Evolutionary conservation across 2,797 vertebrate species (phyloP), one percentile per base, ranked within the genome.

Genomic region (Fistularia tabacaria): DNA sequence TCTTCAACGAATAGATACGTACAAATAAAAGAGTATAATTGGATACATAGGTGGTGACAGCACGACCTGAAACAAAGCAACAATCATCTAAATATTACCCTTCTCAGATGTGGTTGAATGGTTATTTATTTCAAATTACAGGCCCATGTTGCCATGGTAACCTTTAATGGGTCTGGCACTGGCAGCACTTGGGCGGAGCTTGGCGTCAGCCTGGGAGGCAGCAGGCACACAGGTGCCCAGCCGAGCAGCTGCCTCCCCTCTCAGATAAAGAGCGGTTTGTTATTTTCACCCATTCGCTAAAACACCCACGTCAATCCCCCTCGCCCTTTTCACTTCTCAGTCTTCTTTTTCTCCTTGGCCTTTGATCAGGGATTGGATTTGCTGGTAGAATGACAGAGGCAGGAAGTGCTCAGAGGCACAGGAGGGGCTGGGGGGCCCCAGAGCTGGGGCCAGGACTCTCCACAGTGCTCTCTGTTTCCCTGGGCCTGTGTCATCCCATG

Each of bases 341-440:
- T 80, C 84, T 69, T 71, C 71, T 79, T 81, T 81, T 82, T 74
- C 76, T 84, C 62, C 74, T 64, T 79, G 81, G 80, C 82, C 84
- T 89, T 88, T 89, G 87, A 88, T 89, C 85, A 84, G 73, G 84
- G 81, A 85, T 86, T 88, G 87, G 83, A 83, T 89, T 85, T 81
- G 77, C 83, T 73, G 78, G 73, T 80, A 76, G 81, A 81, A 79
- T 86, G 86, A 81, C 86, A 86, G 85, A 85, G 76, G 75, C 85
- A 88, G 86, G 86, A 88, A 88, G 83, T 84, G 83, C 84, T 84
- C 40, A 1, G 64, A 84, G 82, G 81, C 69, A 69, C 64, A 52
- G 73, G 74, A 59, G 81, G 66, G 71, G 68, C 40, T 11, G 14
- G 48, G 36, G 43, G 73, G 52, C 8, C 51, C 25, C 36, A 38